A percentile compares a stretch with the other conserved stretches of the same genome.
phyloP scores from a whole-genome alignment of 2,888 invertebrate species.

The Dicyrtoma fusca region DNA sequence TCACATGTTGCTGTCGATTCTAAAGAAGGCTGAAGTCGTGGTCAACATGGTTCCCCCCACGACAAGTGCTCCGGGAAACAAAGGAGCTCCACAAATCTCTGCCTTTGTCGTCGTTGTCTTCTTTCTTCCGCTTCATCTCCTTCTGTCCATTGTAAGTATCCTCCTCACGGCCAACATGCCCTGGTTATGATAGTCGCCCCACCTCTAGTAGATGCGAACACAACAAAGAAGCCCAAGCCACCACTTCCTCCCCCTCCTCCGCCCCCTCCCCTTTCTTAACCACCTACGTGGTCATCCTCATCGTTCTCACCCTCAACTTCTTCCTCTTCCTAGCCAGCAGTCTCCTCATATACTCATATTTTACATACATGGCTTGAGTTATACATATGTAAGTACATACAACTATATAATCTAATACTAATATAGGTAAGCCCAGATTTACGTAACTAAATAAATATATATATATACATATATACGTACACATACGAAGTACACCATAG shows the following conservation, averaged over 20 bases:
- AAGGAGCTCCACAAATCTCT: slow-evolving; percentile 18
- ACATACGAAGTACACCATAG: too few species aligned
- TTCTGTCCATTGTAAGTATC: slow-evolving; percentile 38
- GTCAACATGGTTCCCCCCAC: slow-evolving; percentile 73
- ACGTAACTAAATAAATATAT: too few species aligned
- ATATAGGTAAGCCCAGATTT: too few species aligned
- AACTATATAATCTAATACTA: too few species aligned
- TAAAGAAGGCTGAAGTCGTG: slow-evolving; percentile 90
- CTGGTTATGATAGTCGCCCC: slow-evolving; percentile 38
- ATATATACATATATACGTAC: too few species aligned
- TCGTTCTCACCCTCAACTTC: slow-evolving; percentile 25
- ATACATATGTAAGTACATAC: background rate
- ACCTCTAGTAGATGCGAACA: background rate
- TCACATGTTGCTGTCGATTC: slow-evolving; percentile 83
- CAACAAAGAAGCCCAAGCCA: slow-evolving; percentile 1
- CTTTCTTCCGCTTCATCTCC: slow-evolving; percentile 40
- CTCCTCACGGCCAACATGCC: slow-evolving; percentile 35
- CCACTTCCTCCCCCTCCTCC: background rate
- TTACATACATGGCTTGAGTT: slow-evolving; percentile 17
- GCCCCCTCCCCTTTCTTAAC: slow-evolving; percentile 2
- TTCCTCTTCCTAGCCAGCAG: slow-evolving; percentile 25
- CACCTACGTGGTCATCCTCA: slow-evolving; percentile 35
- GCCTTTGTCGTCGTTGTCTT: slow-evolving; percentile 33
- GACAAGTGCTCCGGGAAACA: slow-evolving; percentile 62
- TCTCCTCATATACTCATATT: slow-evolving; percentile 33